Evolutionary conservation across 2,888 invertebrate species (phyloP), one percentile per base, ranked within the genome.

Genomic region (Plagodis pulveraria): DNA sequence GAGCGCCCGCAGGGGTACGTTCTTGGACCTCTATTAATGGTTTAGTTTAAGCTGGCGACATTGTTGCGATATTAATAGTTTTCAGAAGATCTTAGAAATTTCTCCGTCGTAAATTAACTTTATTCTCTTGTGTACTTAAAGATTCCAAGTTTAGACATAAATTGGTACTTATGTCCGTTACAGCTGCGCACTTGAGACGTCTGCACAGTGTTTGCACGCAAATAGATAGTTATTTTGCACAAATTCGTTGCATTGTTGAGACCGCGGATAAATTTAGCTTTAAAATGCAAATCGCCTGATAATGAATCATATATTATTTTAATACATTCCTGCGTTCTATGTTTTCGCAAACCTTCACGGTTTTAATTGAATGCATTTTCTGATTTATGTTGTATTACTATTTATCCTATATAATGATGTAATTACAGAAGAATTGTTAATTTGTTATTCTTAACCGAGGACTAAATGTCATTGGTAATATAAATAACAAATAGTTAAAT

Each of bases 1-100:
- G 89, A 87, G 56, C 79, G 86, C 41, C 85, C 90, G n/a, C 87
- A 73, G 58, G 88, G 91, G 91, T 90, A 73, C 80, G 89, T 78
- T 62, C 58, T 67, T 2, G 63, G 65, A 5, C 63, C 64, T 32
- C 22, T 51, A 35, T 36, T 46, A 9, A 59, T 43, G 11, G 54
- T 38, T 8, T 38, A 38, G 22, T 4, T 38, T 6, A 38, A 38
- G 6, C 22, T 22, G 22, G 22, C 4, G 22, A 22, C 22, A 22
- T 22, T 22, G 22, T 22, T 22, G 22, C 22, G 22, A 22, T 22
- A 22, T 22, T 22, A 22, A 22, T 22, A 22, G 2, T 22, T 22
- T 22, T 22, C 22, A 22, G 4, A 22, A 22, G 22, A 22, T 22
- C 2, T 22, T 22, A 22, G 22, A 22, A 22, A 22, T 22, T 22